Evolutionary conservation across 2,113 vertebrate species (phyloP).

Genomic region (Silurus asotus): DNA sequence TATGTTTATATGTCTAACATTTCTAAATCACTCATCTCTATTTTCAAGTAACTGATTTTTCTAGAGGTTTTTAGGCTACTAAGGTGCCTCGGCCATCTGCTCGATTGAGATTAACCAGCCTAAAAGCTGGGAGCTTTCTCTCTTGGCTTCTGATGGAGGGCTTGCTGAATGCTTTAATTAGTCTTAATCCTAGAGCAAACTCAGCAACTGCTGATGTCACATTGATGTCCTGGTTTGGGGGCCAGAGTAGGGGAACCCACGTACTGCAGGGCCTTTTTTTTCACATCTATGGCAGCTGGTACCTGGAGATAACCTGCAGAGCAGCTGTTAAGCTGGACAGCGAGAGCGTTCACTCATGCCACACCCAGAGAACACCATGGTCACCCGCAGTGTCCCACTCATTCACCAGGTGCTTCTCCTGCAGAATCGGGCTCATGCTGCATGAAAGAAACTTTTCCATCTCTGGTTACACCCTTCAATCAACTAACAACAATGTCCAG

Average conservation of each 20-base stretch:
- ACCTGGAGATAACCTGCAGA: constrained; percentile 49
- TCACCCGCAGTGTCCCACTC: not conserved
- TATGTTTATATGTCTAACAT: constrained; percentile 30
- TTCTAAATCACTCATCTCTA: constrained; percentile 29
- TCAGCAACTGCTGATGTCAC: constrained; percentile 46
- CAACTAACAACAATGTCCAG: not conserved
- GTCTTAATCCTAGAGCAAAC: constrained; percentile 49
- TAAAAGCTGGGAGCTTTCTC: constrained; percentile 46
- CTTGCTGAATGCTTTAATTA: constrained; percentile 44
- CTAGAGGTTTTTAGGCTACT: constrained; percentile 37
- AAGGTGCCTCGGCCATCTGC: constrained; percentile 51
- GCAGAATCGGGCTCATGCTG: not conserved
- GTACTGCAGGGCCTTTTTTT: constrained; percentile 16
- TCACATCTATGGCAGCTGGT: constrained; percentile 44
- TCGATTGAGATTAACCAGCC: constrained; percentile 32
- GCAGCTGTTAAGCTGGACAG: constrained; percentile 43
- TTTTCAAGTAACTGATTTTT: constrained; percentile 44
- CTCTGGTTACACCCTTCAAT: constrained; percentile 23
- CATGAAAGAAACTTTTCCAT: not conserved
- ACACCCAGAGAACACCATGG: constrained; percentile 38
- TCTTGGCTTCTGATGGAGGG: constrained; percentile 39
- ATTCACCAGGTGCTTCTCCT: constrained; percentile 41
- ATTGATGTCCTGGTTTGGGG: constrained; percentile 17
- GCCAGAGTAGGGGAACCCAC: constrained; percentile 8
- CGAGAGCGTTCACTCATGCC: constrained; percentile 13